A percentile compares a stretch with the other conserved stretches of the same genome.
Conservation (phyloP, 1,140 invertebrate genomes). For the Drosophila nigrodunni region DNA sequence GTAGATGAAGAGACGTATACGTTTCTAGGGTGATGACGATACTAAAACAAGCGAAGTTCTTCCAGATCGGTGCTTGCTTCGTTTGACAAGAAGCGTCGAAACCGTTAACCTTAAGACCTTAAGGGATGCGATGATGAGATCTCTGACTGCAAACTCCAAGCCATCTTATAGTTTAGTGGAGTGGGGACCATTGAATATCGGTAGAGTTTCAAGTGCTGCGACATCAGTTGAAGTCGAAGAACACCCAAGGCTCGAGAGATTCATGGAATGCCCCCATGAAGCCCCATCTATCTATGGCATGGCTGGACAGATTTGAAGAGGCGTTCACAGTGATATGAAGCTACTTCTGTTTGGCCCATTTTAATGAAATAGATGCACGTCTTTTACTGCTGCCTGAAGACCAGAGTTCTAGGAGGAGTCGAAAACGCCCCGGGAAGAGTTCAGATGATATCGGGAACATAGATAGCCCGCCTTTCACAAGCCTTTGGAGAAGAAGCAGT, state of each 20-base stretch:
- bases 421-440: constrained; percentile 24
- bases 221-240: constrained; percentile 35
- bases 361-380: constrained; percentile 22
- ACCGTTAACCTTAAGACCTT: neutral
- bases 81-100: constrained; percentile 14
- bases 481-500: constrained; percentile 5
- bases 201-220: constrained; percentile 25
- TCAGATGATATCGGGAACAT: constrained; percentile 1
- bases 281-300: neutral
- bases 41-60: constrained; percentile 30
- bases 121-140: constrained; percentile 4
- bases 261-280: neutral
- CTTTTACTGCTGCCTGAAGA: constrained; percentile 24
- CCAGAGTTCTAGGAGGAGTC: constrained; percentile 3
- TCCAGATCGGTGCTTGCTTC: constrained; percentile 25
- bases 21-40: constrained; percentile 23
- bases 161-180: neutral
- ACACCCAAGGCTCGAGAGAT: constrained; percentile 26
- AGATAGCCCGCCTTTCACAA: constrained; percentile 14
- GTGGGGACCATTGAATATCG: constrained; percentile 17
- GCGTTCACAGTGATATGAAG: constrained; percentile 20
- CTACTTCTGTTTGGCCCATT: constrained; percentile 26
- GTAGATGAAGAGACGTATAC: constrained; percentile 13
- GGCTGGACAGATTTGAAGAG: neutral
- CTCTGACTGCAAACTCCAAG: constrained; percentile 33